phyloP scores from a whole-genome alignment of 2,888 invertebrate genomes.

The Tupiocoris notatus region DNA sequence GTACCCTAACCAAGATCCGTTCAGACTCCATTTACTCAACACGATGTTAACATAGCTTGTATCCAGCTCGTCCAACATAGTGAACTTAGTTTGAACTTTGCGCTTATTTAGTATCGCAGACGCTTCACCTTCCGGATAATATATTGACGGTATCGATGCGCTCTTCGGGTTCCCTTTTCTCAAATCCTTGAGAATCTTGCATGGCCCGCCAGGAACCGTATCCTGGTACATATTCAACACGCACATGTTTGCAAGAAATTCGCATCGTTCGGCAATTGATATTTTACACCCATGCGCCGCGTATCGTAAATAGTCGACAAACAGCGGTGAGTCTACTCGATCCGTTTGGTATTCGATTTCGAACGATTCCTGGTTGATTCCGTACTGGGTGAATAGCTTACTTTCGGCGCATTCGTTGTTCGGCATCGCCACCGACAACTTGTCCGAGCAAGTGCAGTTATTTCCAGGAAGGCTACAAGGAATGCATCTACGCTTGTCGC shows the following conservation, averaged over 20 bases:
- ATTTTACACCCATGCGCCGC: conserved; percentile 28
- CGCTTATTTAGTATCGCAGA: conserved; percentile 50
- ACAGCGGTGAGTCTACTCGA: conserved; percentile 25
- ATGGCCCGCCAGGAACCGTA: conserved; percentile 56
- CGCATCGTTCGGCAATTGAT: conserved; percentile 53
- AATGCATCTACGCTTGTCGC: conserved; percentile 29
- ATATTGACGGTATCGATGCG: conserved; percentile 53
- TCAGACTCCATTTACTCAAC: conserved; percentile 51
- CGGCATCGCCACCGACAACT: conserved; percentile 20
- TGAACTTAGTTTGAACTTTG: conserved; percentile 21
- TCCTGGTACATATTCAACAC: conserved; percentile 60
- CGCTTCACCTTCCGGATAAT: conserved; percentile 58
- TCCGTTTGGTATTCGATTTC: conserved; percentile 37
- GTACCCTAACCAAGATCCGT: conserved; percentile 55
- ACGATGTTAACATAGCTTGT: conserved; percentile 44
- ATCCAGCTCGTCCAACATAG: conserved; percentile 29
- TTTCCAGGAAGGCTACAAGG: conserved; percentile 31
- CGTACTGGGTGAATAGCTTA: conserved; percentile 19
- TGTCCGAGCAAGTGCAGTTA: conserved; percentile 37
- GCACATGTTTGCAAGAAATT: conserved; percentile 68
- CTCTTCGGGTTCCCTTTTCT: conserved; percentile 49
- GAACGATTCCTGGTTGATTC: conserved; percentile 37
- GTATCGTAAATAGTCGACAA: conserved; percentile 33
- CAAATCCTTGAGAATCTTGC: conserved; percentile 53
- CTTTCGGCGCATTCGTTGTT: conserved; percentile 41